Evolutionary conservation across 2,797 vertebrate species (phyloP), one percentile per base, ranked within the genome.

Genomic region (Siniperca obscura): DNA sequence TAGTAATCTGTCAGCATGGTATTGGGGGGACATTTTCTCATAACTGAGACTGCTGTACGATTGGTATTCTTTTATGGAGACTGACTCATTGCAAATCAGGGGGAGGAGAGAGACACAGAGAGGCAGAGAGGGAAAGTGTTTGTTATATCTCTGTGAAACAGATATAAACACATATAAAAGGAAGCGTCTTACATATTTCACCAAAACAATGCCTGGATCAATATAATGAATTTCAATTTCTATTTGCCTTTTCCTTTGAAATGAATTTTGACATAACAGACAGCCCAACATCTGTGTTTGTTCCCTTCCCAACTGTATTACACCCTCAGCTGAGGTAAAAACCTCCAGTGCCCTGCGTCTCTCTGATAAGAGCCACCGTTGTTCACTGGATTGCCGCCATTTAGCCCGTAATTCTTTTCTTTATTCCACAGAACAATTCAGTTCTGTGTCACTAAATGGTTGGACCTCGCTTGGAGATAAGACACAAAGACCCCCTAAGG

Each of bases 1-100:
- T 88, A 82, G 80, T 77, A 86, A 82, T 87, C 86, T 87, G 88
- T 91, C 90, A 85, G 78, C 44, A 21, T 34, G 61, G 81, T 59
- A 76, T 86, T 79, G 85, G 78, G 52, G 38, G 71, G 81, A 82
- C 83, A 38, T 87, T 83, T 86, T 71, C 64, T 80, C 76, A 78
- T 78, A 83, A 78, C 83, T 42, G 75, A 68, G 66, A 66, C 56
- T 38, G n/a, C 67, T 56, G 72, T 48, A 12, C 3, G 30, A 36
- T 70, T 70, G 75, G 27, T 70, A 42, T 77, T 78, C 56, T 83
- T 80, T 71, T 70, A 76, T 74, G 34, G 55, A 72, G 69, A 27
- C 52, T 60, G 78, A 74, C 40, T 86, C 55, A 57, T 11, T 59
- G 72, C 12, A 55, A 83, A 81, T 70, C 61, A 74, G 68, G 10